Evolutionary conservation across 1,140 invertebrate genomes (phyloP).

Genomic region (Hypsibius dujardini): DNA sequence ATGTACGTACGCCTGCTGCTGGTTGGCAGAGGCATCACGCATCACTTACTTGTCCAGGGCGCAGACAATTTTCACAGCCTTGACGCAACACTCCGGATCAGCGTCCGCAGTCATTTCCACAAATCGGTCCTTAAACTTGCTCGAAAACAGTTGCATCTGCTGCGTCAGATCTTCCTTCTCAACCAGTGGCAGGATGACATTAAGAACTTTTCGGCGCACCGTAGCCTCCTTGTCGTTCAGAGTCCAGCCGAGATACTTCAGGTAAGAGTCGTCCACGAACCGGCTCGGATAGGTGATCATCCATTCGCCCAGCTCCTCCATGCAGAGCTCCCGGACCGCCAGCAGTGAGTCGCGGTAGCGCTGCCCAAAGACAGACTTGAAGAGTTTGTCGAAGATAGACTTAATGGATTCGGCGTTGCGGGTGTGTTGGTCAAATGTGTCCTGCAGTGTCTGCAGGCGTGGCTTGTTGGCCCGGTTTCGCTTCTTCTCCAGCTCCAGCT

Average conservation of each 20-base stretch:
- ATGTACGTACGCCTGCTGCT: too few relatives aligned
- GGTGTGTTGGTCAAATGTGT: background rate
- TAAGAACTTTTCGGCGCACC: conserved; percentile 46
- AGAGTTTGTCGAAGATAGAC: conserved; percentile 97
- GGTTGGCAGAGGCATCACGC: too few relatives aligned
- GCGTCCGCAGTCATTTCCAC: conserved; percentile 98
- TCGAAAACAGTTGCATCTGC: conserved; percentile 91
- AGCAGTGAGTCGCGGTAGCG: conserved; percentile 88
- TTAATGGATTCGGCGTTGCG: conserved; percentile 68
- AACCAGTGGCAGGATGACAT: conserved; percentile 82
- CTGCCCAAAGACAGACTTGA: conserved; percentile 98
- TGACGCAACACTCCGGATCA: conserved; percentile 92
- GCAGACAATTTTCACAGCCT: conserved; percentile 83
- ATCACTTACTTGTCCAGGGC: conserved; percentile 63
- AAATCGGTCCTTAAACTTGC: conserved; percentile 96
- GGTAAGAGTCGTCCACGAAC: conserved; percentile 86
- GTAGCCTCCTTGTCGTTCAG: conserved; percentile 64
- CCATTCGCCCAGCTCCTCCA: conserved; percentile 97
- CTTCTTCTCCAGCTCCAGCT: conserved; percentile 83
- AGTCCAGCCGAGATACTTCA: conserved; percentile 99
- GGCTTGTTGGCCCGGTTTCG: conserved; percentile 52
- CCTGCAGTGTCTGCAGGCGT: conserved; percentile 68
- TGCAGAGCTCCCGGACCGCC: conserved; percentile 90
- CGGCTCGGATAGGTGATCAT: conserved; percentile 97
- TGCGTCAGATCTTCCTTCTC: conserved; percentile 81